Conservation (phyloP, 35 echinoderm and acorn worm genomes). For the Diadema setosum region DNA sequence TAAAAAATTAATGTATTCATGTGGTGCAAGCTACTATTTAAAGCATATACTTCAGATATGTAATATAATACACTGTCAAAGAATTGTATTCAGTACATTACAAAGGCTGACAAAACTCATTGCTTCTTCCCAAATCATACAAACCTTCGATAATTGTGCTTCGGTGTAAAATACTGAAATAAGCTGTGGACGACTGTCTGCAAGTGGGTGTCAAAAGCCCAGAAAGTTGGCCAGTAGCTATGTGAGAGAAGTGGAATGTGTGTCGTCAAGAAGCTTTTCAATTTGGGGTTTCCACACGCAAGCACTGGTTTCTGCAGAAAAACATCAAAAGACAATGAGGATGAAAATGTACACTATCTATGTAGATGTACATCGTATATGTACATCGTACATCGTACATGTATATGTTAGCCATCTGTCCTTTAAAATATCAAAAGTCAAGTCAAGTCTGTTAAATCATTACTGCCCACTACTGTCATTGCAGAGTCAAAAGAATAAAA, state of each 20-base stretch:
- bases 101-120: neutral
- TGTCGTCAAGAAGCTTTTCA: constrained; percentile 14
- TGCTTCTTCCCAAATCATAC: neutral
- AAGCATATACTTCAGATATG: neutral
- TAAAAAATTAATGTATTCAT: neutral
- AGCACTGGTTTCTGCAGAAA: constrained; percentile 37
- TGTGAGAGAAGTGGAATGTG: constrained; percentile 21
- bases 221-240: constrained; percentile 40
- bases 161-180: neutral
- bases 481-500: neutral
- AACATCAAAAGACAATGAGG: neutral
- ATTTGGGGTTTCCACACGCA: constrained; percentile 8
- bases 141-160: constrained; percentile 39
- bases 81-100: neutral
- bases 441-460: neutral
- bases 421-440: neutral
- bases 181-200: constrained; percentile 23
- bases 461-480: neutral
- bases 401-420: neutral
- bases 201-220: constrained; percentile 28
- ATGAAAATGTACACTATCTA: neutral
- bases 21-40: neutral
- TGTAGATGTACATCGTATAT: neutral
- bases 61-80: neutral
- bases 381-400: neutral